Percentiles rank a stretch among this genome's conserved stretches.
Conservation (phyloP, 2,797 vertebrate species). For the Lepidocolaptes lacrymiger region DNA sequence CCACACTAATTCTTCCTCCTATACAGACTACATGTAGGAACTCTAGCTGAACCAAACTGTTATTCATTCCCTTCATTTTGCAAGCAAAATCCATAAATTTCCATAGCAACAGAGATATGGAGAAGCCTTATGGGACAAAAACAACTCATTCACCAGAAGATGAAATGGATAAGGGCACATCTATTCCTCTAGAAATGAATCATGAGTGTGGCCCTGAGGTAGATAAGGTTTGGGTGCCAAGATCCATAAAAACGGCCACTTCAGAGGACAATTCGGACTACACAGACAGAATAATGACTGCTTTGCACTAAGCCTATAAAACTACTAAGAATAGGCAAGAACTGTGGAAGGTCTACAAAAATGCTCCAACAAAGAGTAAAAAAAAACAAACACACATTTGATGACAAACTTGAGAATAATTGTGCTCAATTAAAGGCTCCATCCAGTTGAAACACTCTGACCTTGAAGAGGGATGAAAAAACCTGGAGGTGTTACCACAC, state of each 20-base stretch:
- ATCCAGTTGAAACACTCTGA: not conserved
- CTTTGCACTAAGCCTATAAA: not conserved
- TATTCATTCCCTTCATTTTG: not conserved
- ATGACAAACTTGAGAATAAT: not conserved
- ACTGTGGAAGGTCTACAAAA: not conserved
- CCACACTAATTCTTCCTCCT: not conserved
- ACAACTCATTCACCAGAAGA: not conserved
- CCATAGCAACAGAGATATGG: not conserved
- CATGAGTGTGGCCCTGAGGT: not conserved
- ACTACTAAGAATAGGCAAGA: slow-evolving; percentile 22
- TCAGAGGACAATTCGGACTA: not conserved
- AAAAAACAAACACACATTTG: not conserved
- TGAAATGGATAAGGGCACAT: not conserved
- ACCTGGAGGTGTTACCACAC: fast-evolving
- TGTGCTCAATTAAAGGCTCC: not conserved
- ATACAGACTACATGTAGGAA: slow-evolving; percentile 18
- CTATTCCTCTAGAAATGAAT: not conserved
- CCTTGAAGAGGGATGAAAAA: not conserved
- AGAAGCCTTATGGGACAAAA: not conserved
- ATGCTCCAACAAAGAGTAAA: not conserved
- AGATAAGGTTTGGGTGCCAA: not conserved
- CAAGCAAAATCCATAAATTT: not conserved
- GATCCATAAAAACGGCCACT: not conserved
- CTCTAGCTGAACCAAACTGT: not conserved
- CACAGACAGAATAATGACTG: slow-evolving; percentile 23